Evolutionary conservation across 53 echinoderm and acorn worm species (phyloP).

Genomic region (Hippasteria phrygiana): DNA sequence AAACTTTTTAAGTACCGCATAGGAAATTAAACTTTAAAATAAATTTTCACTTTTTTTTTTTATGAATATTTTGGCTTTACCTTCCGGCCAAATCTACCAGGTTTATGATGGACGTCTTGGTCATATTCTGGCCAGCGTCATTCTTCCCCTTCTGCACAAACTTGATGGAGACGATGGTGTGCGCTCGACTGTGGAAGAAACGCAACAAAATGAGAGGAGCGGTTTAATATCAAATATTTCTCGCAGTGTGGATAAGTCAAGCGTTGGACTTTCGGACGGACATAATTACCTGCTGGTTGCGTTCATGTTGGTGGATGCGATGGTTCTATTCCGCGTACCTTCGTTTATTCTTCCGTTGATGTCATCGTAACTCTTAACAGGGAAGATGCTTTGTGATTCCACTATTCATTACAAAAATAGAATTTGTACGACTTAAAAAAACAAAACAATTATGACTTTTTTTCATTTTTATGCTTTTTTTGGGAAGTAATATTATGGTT

Average conservation of each 20-base stretch:
- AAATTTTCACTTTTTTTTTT: too few relatives aligned
- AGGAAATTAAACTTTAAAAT: too few relatives aligned
- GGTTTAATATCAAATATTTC: neutral
- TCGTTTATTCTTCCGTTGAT: slow-evolving; percentile 93
- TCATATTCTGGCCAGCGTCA: slow-evolving; percentile 93
- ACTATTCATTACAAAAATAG: slow-evolving; percentile 51
- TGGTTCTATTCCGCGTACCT: slow-evolving; percentile 94
- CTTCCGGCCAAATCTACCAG: slow-evolving; percentile 97
- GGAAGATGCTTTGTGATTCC: slow-evolving; percentile 82
- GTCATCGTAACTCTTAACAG: slow-evolving; percentile 93
- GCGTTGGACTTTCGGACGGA: too few relatives aligned
- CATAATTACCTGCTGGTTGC: slow-evolving; percentile 91
- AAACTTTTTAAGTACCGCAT: too few relatives aligned
- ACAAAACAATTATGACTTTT: too few relatives aligned
- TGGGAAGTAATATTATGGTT: too few relatives aligned
- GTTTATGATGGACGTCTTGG: slow-evolving; percentile 96
- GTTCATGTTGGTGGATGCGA: slow-evolving; percentile 98
- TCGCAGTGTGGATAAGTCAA: too few relatives aligned
- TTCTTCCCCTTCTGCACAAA: slow-evolving; percentile 95
- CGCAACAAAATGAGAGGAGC: neutral
- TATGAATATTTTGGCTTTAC: slow-evolving; percentile 35
- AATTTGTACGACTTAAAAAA: neutral
- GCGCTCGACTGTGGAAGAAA: slow-evolving; percentile 80
- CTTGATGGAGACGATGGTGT: slow-evolving; percentile 93
- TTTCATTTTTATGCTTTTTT: too few relatives aligned